These are phyloP conservation scores for Acropora yongei DNA, from an alignment of 64 coral and sea anemone genomes.

Conservation along the genomic window DNA sequence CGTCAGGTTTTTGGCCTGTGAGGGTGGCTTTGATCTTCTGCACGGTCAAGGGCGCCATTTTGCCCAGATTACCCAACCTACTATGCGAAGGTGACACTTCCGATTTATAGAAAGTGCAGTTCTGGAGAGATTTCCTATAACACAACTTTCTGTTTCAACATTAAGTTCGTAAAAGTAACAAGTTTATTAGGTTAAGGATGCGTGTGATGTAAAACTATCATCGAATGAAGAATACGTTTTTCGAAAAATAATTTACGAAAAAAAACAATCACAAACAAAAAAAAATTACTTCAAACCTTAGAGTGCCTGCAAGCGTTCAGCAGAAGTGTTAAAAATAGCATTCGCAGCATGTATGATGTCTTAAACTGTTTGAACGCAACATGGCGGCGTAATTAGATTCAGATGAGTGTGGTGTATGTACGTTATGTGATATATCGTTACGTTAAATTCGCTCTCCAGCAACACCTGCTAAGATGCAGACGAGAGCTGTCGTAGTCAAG, in stretches of 20 bases:
- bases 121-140: too few relatives aligned
- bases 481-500: conserved; percentile 72
- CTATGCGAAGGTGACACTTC: not conserved
- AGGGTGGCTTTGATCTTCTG: conserved; percentile 87
- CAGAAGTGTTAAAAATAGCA: not conserved
- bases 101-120: not conserved
- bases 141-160: too few relatives aligned
- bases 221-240: too few relatives aligned
- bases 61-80: conserved; percentile 56
- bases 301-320: conserved; percentile 3
- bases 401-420: not conserved
- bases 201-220: too few relatives aligned
- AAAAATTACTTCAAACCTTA: too few relatives aligned
- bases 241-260: too few relatives aligned
- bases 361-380: not conserved
- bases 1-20: conserved; percentile 74
- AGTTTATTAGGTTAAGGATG: too few relatives aligned
- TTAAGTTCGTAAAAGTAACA: too few relatives aligned
- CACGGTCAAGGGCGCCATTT: conserved; percentile 97
- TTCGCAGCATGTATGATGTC: too few relatives aligned
- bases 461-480: conserved; percentile 50
- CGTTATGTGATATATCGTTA: not conserved
- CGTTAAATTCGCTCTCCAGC: not conserved
- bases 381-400: not conserved
- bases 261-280: not conserved